Conservation (phyloP, 2,113 vertebrate species). For the Myrmophylax atrothorax region DNA sequence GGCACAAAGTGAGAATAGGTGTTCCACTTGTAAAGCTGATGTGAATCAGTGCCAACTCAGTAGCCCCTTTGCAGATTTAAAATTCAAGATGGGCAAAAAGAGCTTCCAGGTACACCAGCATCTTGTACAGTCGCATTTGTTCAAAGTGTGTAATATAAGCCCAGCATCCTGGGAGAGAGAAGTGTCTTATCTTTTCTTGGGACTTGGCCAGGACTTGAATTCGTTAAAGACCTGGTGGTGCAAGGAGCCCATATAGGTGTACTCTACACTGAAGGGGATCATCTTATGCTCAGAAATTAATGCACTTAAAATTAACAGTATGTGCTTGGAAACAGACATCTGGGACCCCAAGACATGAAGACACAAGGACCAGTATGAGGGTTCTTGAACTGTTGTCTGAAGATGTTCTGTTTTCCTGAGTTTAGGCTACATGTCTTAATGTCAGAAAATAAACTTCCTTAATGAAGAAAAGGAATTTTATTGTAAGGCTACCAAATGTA, state of each 20-base stretch:
- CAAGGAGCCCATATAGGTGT: neutral
- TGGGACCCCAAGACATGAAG: neutral
- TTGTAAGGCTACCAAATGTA: neutral
- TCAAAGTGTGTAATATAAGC: accelerated
- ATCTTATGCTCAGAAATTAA: neutral
- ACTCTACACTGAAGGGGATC: neutral
- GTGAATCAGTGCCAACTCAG: neutral
- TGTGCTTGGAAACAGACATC: neutral
- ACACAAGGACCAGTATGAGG: neutral
- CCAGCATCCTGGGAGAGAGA: neutral
- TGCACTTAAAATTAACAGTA: neutral
- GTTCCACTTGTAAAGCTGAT: neutral
- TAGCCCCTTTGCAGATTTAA: neutral
- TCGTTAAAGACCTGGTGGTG: neutral
- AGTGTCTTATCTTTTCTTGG: neutral
- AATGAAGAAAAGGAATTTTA: neutral
- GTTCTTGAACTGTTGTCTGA: neutral
- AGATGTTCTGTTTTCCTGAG: neutral
- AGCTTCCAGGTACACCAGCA: neutral
- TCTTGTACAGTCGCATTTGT: neutral
- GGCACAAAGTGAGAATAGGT: neutral
- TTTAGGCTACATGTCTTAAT: neutral
- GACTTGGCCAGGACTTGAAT: neutral
- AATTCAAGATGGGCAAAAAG: neutral
- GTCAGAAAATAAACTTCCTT: neutral